Evolutionary conservation across 1,140 invertebrate genomes (phyloP).

Genomic region (Matsumurasca onukii): DNA sequence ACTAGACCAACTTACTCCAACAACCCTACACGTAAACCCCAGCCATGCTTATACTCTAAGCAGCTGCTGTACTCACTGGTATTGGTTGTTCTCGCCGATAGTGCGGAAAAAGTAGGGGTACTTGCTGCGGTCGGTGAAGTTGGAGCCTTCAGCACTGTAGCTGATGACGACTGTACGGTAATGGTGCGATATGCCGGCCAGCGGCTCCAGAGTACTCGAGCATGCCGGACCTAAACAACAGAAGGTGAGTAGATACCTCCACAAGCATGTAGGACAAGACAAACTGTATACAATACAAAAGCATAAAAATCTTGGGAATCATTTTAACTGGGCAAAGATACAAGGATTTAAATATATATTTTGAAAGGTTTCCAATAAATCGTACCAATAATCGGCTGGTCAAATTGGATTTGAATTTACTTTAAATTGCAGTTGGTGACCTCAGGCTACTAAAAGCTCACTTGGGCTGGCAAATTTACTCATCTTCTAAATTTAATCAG

Average conservation of each 20-base stretch:
- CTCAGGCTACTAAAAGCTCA: too few species aligned
- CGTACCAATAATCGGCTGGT: too few species aligned
- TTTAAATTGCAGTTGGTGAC: too few species aligned
- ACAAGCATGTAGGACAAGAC: background rate
- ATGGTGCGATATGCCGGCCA: slow-evolving; percentile 77
- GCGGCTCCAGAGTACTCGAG: slow-evolving; percentile 79
- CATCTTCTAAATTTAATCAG: too few species aligned
- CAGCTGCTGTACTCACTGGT: slow-evolving; percentile 58
- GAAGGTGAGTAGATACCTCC: background rate
- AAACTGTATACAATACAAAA: background rate
- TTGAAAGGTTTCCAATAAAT: background rate
- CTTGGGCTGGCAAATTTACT: too few species aligned
- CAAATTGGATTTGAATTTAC: too few species aligned
- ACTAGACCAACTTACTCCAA: too few species aligned
- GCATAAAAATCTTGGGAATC: background rate
- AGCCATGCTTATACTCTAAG: too few species aligned
- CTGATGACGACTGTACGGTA: slow-evolving; percentile 76
- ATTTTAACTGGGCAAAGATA: background rate
- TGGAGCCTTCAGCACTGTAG: slow-evolving; percentile 77
- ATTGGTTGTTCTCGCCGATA: slow-evolving; percentile 77
- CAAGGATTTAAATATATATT: background rate
- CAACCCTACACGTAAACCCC: too few species aligned
- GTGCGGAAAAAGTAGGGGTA: slow-evolving; percentile 86
- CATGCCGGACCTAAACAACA: slow-evolving; percentile 69
- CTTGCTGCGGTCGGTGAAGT: slow-evolving; percentile 64